Evolutionary conservation across 2,113 vertebrate species (phyloP), one percentile per base, ranked within the genome.

Genomic region (Malaclemys terrapin): DNA sequence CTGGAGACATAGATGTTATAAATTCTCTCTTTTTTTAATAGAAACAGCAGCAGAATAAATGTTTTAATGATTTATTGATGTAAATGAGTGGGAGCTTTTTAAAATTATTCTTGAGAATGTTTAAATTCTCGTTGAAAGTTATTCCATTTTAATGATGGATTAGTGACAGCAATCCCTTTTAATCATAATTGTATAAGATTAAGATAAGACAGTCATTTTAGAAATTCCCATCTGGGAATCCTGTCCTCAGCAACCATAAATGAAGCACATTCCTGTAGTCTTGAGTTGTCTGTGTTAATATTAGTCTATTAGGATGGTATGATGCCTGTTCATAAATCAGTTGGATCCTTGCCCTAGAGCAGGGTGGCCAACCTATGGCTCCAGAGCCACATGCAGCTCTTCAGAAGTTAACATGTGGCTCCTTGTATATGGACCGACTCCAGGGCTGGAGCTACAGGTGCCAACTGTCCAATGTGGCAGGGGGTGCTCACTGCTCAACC

Each of bases 141-240:
- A 42, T 90, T 94, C 87, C 59, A 69, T 82, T 20, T 76, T 76
- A 82, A 86, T 82, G 78, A 59, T 90, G 84, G 84, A 86, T 97
- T 87, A 94, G 82, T 92, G 82, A 91, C 45, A 65, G 80, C 87
- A 85, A 76, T 72, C 47, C 90, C 90, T 85, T 93, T 84, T 83
- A 25, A 49, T 76, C 1, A 1, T 89, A 91, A 95, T 82, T 90
- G 6, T 84, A 25, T 93, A 82, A 82, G 53, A 88, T 80, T 2
- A 25, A 57, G 65, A 65, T 79, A 90, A 53, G 88, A 95, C 93
- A 94, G 72, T 56, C 83, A 69, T 31, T 45, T 65, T 88, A 90
- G 90, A 96, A 97, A 93, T 94, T 95, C 87, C 90, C 95, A 95
- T 49, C 82, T 93, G 90, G 87, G 97, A 96, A 94, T 94, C 87